Evolutionary conservation across 2,797 vertebrate genomes (phyloP).

Genomic region (Morelia viridis): DNA sequence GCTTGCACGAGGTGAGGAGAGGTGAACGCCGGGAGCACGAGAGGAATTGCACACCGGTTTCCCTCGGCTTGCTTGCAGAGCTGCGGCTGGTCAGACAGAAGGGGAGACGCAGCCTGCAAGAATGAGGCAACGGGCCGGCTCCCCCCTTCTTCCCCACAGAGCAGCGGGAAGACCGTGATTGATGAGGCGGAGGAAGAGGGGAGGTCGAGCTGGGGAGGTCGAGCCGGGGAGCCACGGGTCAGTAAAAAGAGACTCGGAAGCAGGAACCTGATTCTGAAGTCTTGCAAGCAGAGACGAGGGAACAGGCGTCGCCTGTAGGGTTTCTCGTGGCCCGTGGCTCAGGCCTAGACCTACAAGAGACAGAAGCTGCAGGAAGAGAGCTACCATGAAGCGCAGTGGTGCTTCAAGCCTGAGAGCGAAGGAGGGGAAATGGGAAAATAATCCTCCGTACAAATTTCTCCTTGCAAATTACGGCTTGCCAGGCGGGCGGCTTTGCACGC

Average conservation of each 20-base stretch:
- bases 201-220: slow-evolving; percentile 34
- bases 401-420: too few relatives aligned
- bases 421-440: background rate
- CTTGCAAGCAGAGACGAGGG: background rate
- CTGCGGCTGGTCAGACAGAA: background rate
- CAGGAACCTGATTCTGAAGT: slow-evolving; percentile 10
- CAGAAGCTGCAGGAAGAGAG: background rate
- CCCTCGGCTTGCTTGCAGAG: background rate
- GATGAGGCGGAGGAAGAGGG: slow-evolving; percentile 24
- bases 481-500: too few relatives aligned
- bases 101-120: too few relatives aligned
- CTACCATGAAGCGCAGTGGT: background rate
- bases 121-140: background rate
- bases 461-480: background rate
- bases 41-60: background rate
- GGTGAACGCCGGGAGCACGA: background rate
- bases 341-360: background rate
- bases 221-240: slow-evolving; percentile 25
- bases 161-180: slow-evolving; percentile 26
- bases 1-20: background rate
- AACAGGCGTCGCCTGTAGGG: background rate
- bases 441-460: background rate
- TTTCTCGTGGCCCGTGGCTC: background rate
- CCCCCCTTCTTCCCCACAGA: slow-evolving; percentile 5
- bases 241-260: slow-evolving; percentile 14